Base-by-base conservation (phyloP, 2,888 invertebrate species). In the Fragum sueziense region DNA sequence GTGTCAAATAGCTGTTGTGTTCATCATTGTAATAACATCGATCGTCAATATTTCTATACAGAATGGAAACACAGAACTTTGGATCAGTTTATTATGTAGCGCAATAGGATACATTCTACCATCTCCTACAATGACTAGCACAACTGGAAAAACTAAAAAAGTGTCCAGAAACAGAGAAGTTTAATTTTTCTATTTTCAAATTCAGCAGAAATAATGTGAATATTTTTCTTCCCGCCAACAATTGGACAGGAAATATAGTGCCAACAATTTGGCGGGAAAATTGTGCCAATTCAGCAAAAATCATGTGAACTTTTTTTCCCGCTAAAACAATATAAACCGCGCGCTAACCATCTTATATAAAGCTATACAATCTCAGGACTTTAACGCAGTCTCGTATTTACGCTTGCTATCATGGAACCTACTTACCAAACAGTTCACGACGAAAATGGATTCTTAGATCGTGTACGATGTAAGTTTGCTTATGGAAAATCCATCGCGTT, bases 1-100 rank as follows among this genome's bases (percentile, higher is more conserved):
- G 41, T 75, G 75, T 73, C 75, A 81, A 29, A 72, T 81, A 70
- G 41, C 71, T n/a, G 71, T 76, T 20, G 76, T 76, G 1, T 76
- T 71, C 41, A 31, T 65, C 34, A 76, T 76, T 51, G 69, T 82
- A 27, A 54, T 81, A 17, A 77, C 79, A 25, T 76, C 79, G 6
- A 74, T 76, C 14, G 70, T 71, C 29, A 79, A 74, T 41, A 20
- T 79, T 37, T 73, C 82, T 29, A n/a, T 76, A 51, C 34, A 76
- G 62, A 74, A 76, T n/a, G 62, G 71, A 4, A 62, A 27, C 33
- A 61, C 41, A 9, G 62, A 78, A 41, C 61, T 77, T 1, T 77
- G 72, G 77, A 72, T 77, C 9, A 69, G 69, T 67, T 61, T 61
- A 47, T 37, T 76, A 0, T 78, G 75, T 34, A 78, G 79, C 37